Base-by-base conservation (phyloP, 64 coral and sea anemone genomes). In the Anthopleura sola region DNA sequence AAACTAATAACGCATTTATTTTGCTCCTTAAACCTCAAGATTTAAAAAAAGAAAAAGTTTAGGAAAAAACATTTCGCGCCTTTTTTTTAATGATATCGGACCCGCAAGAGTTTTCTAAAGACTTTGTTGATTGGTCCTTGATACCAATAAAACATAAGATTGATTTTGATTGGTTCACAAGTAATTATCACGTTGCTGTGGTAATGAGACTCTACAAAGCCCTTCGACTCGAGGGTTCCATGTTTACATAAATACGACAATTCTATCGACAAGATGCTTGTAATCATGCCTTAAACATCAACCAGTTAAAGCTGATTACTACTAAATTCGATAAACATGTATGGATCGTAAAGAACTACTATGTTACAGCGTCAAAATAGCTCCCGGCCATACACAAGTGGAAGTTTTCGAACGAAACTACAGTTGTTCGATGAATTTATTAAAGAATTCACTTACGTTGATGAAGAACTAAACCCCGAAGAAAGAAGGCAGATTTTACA, bases 401-500 rank as follows among this genome's bases (percentile, higher is more conserved):
- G 93, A 49, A 99, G 97, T 85, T 99, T 99, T 88, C 87, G 91
- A 64, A 53, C 84, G 46, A 99, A 99, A 54, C 55, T 99, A 23
- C 86, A 88, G 50, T 82, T 90, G 10, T 99, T 99, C 66, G 92
- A 99, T 16, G 78, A 87, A 50, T 99, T 99, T 78, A 99, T 99
- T 49, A 85, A 92, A 85, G 97, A 99, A 78, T 99, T 99, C 46
- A 99, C 97, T 6, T 92, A 95, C 78, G 93, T 99, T 89, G 97
- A 95, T 75, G 97, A 99, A 78, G 97, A 99, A 86, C 36, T 99
- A 3, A 99, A 99, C 40, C 97, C 97, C 7, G 97, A 99, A 48
- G 97, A 99, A 80, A 83, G 97, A 53, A 88, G 93, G 24, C 90
- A 92, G 78, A 90, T 95, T 40, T 82, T 99, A 19, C 97, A 99